Evolutionary conservation across 2,113 vertebrate genomes (phyloP), one percentile per base, ranked within the genome.

Genomic region (Tachuris rubrigastra): DNA sequence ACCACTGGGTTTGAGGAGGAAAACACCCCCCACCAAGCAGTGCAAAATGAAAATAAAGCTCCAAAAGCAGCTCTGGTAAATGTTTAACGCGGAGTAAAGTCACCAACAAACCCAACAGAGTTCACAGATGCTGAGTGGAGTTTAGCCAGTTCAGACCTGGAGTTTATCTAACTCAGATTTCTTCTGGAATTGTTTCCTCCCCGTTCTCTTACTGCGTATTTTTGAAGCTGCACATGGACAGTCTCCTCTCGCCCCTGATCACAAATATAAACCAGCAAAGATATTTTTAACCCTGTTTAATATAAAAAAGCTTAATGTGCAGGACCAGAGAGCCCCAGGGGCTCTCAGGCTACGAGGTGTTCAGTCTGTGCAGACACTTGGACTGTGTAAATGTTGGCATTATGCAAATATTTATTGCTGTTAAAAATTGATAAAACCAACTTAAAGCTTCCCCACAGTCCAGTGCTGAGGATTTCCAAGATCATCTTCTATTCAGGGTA

Each of bases 1-100:
- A n/a, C 1, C 0, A 4, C 1, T 7, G 18, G 1, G 33, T 69
- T 6, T 22, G 46, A 53, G 10, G 17, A 37, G n/a, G 21, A 69
- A 60, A 75, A 47, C 30, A 21, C 8, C 14, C 10, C 9, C 9
- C 1, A 0, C 14, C 9, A 1, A 83, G 28, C 28, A 16, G 22
- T 10, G 5, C 25, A 53, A 63, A 71, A 53, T 14, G 18, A 75
- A 87, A 81, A 31, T 7, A 44, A 86, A 71, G 30, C 46, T 39
- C 33, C n/a, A 46, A 67, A 80, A 59, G 11, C 80, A 75, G 69
- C 56, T 55, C 65, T 31, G 14, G 84, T 72, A 33, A 87, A 87
- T 47, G 69, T 42, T 91, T 87, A 67, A 63, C 21, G 4, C 0
- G 14, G 44, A 75, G 35, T 23, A 25, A 41, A 58, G 39, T 22